Conservation (phyloP, 1,140 invertebrate genomes). For the Aphelenchoides fujianensis region DNA sequence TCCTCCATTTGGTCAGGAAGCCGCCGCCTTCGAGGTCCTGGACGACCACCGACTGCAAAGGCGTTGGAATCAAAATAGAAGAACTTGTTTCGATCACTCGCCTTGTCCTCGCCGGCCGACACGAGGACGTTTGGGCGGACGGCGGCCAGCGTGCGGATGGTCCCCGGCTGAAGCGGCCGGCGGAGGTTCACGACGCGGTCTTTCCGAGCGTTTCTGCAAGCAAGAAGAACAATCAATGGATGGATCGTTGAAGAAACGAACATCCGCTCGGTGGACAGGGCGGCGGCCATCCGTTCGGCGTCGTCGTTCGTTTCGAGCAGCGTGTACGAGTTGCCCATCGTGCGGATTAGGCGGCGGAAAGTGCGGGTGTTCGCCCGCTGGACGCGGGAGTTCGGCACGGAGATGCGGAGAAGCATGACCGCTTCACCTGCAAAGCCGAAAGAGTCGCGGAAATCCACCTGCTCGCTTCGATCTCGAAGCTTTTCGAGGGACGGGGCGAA, state of each 20-base stretch:
- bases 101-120: no score
- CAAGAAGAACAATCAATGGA: background rate
- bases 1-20: background rate
- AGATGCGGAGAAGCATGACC: no score
- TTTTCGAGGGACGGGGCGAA: no score
- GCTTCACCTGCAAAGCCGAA: no score
- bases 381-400: no score
- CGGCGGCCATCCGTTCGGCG: background rate
- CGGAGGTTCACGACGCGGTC: background rate
- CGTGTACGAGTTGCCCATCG: background rate
- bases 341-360: no score
- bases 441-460: no score
- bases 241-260: background rate
- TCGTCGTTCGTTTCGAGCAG: background rate
- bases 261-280: background rate
- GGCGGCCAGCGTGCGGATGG: background rate
- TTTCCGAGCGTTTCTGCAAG: background rate
- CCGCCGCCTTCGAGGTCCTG: background rate
- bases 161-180: background rate
- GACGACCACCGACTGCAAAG: background rate
- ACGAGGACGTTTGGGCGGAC: no score
- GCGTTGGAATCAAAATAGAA: no score
- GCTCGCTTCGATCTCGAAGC: no score
- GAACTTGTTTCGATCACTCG: no score
- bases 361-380: no score